Evolutionary conservation across 2,113 vertebrate genomes (phyloP).

Genomic region (Pao palembangensis): DNA sequence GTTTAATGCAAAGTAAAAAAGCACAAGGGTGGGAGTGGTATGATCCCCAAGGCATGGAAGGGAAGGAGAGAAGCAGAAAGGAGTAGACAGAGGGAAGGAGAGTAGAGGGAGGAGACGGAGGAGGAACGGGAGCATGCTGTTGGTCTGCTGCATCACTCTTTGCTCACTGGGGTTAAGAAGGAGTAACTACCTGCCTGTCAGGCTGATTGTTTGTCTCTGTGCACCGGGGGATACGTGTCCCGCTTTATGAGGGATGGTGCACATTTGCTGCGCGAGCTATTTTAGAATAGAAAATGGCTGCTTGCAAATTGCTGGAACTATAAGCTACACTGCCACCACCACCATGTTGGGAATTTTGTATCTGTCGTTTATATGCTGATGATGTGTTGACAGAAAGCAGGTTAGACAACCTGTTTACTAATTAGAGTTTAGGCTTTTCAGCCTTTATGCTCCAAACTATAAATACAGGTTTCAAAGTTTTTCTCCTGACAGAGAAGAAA

Average conservation of each 20-base stretch:
- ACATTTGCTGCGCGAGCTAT: slow-evolving; percentile 54
- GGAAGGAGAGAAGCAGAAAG: slow-evolving; percentile 22
- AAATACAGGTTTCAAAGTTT: slow-evolving; percentile 61
- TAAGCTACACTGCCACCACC: slow-evolving; percentile 4
- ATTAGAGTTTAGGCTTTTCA: too few species aligned
- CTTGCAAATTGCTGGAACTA: slow-evolving; percentile 23
- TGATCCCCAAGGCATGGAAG: slow-evolving; percentile 8
- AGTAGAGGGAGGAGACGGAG: slow-evolving; percentile 19
- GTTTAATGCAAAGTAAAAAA: slow-evolving; percentile 68
- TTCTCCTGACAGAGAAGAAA: slow-evolving; percentile 56
- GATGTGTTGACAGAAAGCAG: neutral
- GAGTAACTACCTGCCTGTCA: slow-evolving; percentile 76
- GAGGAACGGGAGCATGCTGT: slow-evolving; percentile 19
- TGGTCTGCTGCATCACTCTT: slow-evolving; percentile 65
- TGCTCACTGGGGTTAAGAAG: slow-evolving; percentile 69
- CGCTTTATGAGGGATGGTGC: slow-evolving; percentile 62
- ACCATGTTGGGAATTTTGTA: slow-evolving; percentile 10
- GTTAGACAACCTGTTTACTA: too few species aligned
- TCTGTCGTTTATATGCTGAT: slow-evolving; percentile 39
- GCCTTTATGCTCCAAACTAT: slow-evolving; percentile 41
- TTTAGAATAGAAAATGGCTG: slow-evolving; percentile 59
- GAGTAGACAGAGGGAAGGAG: slow-evolving; percentile 5
- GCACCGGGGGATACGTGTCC: slow-evolving; percentile 61
- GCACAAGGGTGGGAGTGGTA: slow-evolving; percentile 49
- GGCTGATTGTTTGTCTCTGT: slow-evolving; percentile 71